Evolutionary conservation across 2,797 vertebrate species (phyloP).

Genomic region (Coregonus ussuriensis): DNA sequence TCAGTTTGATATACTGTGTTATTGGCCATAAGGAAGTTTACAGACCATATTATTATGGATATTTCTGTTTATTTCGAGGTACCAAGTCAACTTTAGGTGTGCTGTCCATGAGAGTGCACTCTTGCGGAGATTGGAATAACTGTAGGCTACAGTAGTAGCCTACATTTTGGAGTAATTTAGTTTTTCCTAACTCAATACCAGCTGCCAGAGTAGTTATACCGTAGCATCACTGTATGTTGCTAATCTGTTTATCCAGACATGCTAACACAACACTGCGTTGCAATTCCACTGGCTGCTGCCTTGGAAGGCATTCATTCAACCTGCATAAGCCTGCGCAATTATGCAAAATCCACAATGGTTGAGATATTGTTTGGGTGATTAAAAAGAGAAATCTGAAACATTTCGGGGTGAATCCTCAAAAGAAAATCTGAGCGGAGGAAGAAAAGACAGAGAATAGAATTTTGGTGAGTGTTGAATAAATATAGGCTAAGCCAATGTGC

Average conservation of each 20-base stretch:
- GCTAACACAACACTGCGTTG: background rate
- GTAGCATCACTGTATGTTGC: too few species aligned
- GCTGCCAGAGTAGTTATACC: too few species aligned
- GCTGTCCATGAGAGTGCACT: background rate
- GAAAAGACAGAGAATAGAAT: background rate
- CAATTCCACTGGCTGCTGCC: background rate
- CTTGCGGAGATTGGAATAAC: too few species aligned
- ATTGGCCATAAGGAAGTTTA: background rate
- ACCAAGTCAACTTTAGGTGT: background rate
- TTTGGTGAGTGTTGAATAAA: slow-evolving; percentile 24
- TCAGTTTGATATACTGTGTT: background rate
- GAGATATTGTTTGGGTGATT: background rate
- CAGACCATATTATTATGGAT: background rate
- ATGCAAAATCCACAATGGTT: slow-evolving; percentile 5
- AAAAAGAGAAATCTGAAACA: background rate
- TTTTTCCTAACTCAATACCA: too few species aligned
- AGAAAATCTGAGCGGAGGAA: background rate
- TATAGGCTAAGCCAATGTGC: slow-evolving; percentile 6
- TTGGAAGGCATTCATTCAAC: background rate
- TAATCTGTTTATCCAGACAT: background rate
- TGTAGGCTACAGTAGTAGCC: too few species aligned
- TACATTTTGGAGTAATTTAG: too few species aligned
- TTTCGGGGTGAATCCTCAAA: slow-evolving; percentile 7
- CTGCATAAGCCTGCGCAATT: slow-evolving; percentile 4
- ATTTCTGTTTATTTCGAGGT: background rate